Base-by-base conservation (phyloP, 1,140 invertebrate species). In the Penaeus japonicus region DNA sequence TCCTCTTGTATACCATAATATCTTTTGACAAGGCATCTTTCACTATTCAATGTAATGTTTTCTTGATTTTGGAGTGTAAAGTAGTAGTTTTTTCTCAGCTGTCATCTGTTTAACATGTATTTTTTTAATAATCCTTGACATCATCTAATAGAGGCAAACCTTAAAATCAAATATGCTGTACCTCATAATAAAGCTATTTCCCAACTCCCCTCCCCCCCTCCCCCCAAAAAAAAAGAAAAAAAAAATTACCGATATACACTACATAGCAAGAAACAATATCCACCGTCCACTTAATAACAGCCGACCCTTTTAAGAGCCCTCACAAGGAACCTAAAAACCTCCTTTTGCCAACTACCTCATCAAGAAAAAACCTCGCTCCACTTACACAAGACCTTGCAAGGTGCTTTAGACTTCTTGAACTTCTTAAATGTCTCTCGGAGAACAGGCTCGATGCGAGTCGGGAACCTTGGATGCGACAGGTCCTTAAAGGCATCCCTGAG, bases 311-410 rank as follows among this genome's bases (percentile, higher is more conserved):
- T n/a, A n/a, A n/a, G n/a, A n/a, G n/a, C n/a, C n/a, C n/a, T n/a
- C n/a, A n/a, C 62, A 30, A 30, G 22, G 10, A 65, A 30, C 22
- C 4, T 2, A 65, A 2, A 65, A n/a, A 65, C 4, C 5, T n/a
- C 10, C 22, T 30, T 2, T 10, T 10, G 2, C 4, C 62, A 65
- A 65, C 62, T 65, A n/a, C 27, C 22, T 35, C 20, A 7, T 4
- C 4, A 73, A 39, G 22, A 32, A 84, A 32, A 22, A 54, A 39
- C 18, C 53, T 20, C 17, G 57, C 22, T 18, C 22, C 30, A 86
- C 90, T 90, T 24, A 90, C 90, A 89, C 30, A 90, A 10, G 35
- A 90, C 59, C 87, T 89, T 90, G 81, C 90, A 90, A 7, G 24
- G 20, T 10, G 57, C 54, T 35, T 84, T 84, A n/a, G 88, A 87